A percentile compares a stretch with the other conserved stretches of the same genome.
These are phyloP conservation scores for Coryphaenoides rupestris DNA, from an alignment of 2,113 vertebrate species.

Conservation along the genomic window DNA sequence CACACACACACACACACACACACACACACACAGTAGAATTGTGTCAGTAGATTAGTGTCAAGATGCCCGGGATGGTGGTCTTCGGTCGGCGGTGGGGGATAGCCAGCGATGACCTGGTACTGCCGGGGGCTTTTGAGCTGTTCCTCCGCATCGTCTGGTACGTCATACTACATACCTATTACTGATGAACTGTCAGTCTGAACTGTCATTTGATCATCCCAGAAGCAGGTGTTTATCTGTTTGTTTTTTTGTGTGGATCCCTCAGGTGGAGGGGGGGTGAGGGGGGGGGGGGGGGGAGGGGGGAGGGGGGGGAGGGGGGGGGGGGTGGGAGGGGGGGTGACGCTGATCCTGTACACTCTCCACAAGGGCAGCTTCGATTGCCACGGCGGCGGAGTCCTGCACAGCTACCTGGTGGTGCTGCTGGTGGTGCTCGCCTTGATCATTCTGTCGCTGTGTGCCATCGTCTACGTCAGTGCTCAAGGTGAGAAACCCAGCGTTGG, in stretches of 20 bases:
- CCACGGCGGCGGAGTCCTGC: constrained; percentile 73
- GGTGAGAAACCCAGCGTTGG: constrained; percentile 64
- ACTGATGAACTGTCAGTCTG: background rate
- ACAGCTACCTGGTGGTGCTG: constrained; percentile 84
- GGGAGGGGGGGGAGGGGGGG: no score
- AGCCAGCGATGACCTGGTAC: constrained; percentile 93
- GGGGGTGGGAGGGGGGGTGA: no score
- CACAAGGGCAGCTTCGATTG: constrained; percentile 82
- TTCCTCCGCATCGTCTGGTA: constrained; percentile 83
- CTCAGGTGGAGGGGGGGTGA: constrained; percentile 89
- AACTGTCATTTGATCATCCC: no score
- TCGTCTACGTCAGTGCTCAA: constrained; percentile 89
- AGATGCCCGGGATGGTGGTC: constrained; percentile 86
- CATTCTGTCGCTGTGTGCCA: constrained; percentile 77
- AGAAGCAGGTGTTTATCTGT: background rate
- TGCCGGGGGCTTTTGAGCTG: constrained; percentile 85
- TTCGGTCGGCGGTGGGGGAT: constrained; percentile 92
- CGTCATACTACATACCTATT: constrained; percentile 34
- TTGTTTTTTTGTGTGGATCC: no score
- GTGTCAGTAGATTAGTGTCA: no score
- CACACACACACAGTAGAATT: no score
- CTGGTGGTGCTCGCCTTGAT: constrained; percentile 82
- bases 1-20: no score
- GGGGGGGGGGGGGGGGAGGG: no score
- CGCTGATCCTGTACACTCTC: constrained; percentile 76